Evolutionary conservation across 2,113 vertebrate species (phyloP).

Genomic region (Scophthalmus maximus): DNA sequence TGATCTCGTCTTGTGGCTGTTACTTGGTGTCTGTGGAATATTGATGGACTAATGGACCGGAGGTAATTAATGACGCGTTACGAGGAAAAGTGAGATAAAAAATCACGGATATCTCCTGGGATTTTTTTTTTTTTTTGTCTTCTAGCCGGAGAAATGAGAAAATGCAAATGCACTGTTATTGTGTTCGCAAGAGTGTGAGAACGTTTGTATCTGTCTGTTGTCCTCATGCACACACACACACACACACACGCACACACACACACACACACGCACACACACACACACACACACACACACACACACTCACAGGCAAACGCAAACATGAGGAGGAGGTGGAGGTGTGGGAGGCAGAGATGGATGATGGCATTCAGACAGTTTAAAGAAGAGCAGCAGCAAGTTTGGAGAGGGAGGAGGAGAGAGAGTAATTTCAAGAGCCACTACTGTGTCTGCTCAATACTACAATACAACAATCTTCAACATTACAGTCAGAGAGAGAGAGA

Average conservation of each 20-base stretch:
- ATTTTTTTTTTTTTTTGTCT: not conserved
- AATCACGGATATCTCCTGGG: not conserved
- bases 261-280: constrained; percentile 12
- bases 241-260: constrained; percentile 22
- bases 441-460: not conserved
- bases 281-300: constrained; percentile 27
- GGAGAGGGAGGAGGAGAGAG: constrained; percentile 56
- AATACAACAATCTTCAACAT: not conserved
- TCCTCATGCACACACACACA: constrained; percentile 39
- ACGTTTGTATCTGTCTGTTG: constrained; percentile 38
- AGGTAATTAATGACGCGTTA: not conserved
- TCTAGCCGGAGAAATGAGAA: constrained; percentile 26
- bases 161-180: constrained; percentile 41
- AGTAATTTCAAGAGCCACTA: constrained; percentile 48
- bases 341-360: constrained; percentile 74
- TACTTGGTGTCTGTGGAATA: constrained; percentile 12
- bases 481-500: not conserved
- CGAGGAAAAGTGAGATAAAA: not conserved
- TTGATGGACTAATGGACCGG: not conserved
- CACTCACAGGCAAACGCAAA: constrained; percentile 18
- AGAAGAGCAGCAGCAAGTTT: constrained; percentile 62
- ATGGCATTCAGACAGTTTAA: constrained; percentile 73
- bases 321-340: constrained; percentile 68
- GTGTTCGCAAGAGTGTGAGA: constrained; percentile 15
- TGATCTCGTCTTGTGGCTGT: not conserved